Percentiles rank a stretch among this genome's conserved stretches.
Evolutionary conservation across 2,888 invertebrate species (phyloP).

Genomic region (Chironomus riparius): DNA sequence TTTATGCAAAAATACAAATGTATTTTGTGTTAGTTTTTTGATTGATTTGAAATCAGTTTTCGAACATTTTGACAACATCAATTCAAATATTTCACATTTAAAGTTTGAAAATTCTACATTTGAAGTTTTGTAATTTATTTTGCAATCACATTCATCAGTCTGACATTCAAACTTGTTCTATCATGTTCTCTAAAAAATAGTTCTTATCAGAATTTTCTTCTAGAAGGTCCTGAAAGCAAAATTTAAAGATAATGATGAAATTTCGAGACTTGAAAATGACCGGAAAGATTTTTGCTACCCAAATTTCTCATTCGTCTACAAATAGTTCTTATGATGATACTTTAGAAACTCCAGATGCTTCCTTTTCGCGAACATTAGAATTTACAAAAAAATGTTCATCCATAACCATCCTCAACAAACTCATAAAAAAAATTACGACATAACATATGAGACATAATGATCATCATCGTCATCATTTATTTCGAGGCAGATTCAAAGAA

Average conservation of each 20-base stretch:
- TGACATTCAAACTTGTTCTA: neutral
- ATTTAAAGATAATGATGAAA: neutral
- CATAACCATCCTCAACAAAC: neutral
- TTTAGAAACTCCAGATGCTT: too few species aligned
- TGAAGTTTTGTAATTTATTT: too few species aligned
- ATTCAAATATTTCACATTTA: too few species aligned
- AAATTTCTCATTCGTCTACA: too few species aligned
- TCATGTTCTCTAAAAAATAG: neutral
- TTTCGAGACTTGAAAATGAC: neutral
- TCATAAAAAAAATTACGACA: slow-evolving; percentile 8
- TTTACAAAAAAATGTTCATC: neutral
- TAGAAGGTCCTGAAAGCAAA: too few species aligned
- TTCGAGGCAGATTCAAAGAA: neutral
- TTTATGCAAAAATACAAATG: neutral
- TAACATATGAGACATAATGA: slow-evolving; percentile 3
- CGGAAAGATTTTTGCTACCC: too few species aligned
- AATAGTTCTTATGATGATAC: too few species aligned
- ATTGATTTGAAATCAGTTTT: neutral
- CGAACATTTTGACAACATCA: too few species aligned
- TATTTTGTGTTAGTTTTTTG: neutral
- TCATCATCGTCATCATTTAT: neutral
- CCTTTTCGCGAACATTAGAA: too few species aligned
- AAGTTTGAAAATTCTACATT: too few species aligned
- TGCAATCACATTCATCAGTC: too few species aligned
- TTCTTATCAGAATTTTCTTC: neutral